Base-by-base conservation (phyloP, 2,113 vertebrate genomes). In the Elanoides forficatus region DNA sequence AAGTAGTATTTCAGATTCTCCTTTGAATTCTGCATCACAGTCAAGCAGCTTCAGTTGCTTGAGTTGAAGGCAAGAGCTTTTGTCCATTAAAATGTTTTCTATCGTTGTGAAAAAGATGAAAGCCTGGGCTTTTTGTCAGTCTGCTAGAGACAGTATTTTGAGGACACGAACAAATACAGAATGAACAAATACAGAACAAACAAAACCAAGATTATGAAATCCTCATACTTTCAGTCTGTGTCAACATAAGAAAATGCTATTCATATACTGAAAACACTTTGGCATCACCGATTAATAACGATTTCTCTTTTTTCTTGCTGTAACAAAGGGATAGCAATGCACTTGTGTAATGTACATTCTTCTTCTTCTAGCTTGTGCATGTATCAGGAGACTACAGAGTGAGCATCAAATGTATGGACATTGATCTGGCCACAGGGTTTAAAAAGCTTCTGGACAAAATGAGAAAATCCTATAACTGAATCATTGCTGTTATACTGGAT, bases 381-480 rank as follows among this genome's bases (percentile, higher is more conserved):
- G 21, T 43, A 48, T 55, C 23, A 56, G 26, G 40, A 65, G 12
- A 75, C 38, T 40, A 26, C 7, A 58, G 22, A 70, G 22, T 47
- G 32, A 78, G 11, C n/a, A 62, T 92, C n/a, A 86, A 90, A 70
- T 45, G n/a, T 26, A 45, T 25, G 14, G 56, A n/a, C 45, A 71
- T 68, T 60, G 20, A 50, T 94, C 52, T 96, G 60, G 47, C 43
- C 40, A 43, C 22, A 59, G 55, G 23, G 10, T 85, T 89, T 75
- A 78, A 86, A 86, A 93, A 95, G 38, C 52, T 95, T 81, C 68
- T 89, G 38, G 38, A 42, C 9, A 63, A 74, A 92, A 86, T 67
- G 50, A 81, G 42, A 78, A 86, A 42, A 32, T 71, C 23, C 36
- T 59, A 0, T 74, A 84, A 59, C 42, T 47, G 50, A 78, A 45